These are phyloP conservation scores for Kryptopterus vitreolus DNA, from an alignment of 2,797 vertebrate genomes.

Conservation along the genomic window DNA sequence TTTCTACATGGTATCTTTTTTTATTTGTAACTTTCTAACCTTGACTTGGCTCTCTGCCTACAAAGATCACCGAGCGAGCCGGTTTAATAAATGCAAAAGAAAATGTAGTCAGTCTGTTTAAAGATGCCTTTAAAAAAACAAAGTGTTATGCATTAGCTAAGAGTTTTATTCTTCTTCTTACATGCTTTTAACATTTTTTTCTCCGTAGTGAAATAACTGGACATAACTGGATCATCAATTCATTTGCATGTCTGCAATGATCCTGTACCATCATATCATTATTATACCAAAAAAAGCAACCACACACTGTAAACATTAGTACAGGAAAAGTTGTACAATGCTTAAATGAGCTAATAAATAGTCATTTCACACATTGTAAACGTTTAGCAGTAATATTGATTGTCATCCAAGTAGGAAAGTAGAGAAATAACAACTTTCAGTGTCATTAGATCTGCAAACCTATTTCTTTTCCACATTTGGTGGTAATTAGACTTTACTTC, in stretches of 20 bases:
- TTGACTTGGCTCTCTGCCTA: conserved; percentile 2
- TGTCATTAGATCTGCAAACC: not conserved
- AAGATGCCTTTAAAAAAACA: not conserved
- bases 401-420: not conserved
- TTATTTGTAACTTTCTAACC: not conserved
- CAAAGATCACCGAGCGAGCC: not conserved
- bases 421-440: not conserved
- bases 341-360: not conserved
- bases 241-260: not conserved
- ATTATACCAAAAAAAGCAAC: not conserved
- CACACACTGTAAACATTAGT: not conserved
- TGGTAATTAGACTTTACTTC: not conserved
- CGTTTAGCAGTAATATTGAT: not conserved
- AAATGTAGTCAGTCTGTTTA: not conserved
- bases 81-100: conserved; percentile 11
- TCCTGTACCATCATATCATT: not conserved
- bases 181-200: no score
- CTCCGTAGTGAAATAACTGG: not conserved
- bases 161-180: not conserved
- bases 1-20: not conserved
- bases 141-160: not conserved
- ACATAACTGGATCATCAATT: not conserved
- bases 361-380: not conserved
- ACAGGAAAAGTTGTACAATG: not conserved
- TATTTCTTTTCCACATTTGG: not conserved